Conservation (phyloP, 2,888 invertebrate genomes). For the Drosophila suboccidentalis region DNA sequence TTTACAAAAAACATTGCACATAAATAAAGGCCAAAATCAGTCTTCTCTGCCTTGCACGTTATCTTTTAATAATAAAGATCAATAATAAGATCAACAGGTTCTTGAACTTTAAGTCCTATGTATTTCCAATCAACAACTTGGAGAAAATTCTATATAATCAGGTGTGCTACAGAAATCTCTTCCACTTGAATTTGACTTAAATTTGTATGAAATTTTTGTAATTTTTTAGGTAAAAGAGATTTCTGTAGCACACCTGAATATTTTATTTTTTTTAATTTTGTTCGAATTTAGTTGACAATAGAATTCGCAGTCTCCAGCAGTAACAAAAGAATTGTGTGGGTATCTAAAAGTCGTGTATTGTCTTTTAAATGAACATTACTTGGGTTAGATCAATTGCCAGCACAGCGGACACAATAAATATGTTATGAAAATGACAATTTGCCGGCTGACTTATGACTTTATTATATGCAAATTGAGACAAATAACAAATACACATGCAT, state of each 20-base stretch:
- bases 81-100: neutral
- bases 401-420: constrained; percentile 54
- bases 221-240: too few relatives aligned
- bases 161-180: too few relatives aligned
- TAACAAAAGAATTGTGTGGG: constrained; percentile 4
- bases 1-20: too few relatives aligned
- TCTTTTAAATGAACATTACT: constrained; percentile 1
- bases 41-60: neutral
- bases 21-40: neutral
- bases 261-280: neutral
- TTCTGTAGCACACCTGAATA: too few relatives aligned
- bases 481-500: constrained; percentile 37
- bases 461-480: constrained; percentile 75
- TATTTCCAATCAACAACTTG: neutral
- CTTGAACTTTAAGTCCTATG: neutral
- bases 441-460: constrained; percentile 71
- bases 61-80: neutral
- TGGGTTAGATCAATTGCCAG: constrained; percentile 36
- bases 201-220: too few relatives aligned
- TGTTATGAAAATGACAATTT: constrained; percentile 72
- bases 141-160: neutral
- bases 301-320: neutral
- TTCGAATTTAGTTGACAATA: neutral
- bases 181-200: too few relatives aligned
- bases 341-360: constrained; percentile 34